Percentiles rank a stretch among this genome's conserved stretches.
Evolutionary conservation across 2,888 invertebrate genomes (phyloP).

Genomic region (Polia nebulosa): DNA sequence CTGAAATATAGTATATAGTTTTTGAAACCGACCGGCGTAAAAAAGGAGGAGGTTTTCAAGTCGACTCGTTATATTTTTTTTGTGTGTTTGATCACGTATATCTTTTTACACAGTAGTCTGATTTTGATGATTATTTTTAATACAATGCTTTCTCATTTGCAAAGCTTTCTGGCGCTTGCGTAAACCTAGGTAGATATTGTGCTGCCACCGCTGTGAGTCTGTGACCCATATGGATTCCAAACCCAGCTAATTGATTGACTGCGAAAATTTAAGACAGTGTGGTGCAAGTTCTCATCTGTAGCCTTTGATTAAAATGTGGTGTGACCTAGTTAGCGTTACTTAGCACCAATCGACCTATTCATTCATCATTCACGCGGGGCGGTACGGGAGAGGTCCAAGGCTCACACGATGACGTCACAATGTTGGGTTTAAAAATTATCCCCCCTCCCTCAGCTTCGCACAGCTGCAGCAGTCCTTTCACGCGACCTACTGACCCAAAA

Average conservation of each 20-base stretch:
- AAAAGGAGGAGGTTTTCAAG: too few relatives aligned
- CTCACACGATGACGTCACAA: conserved; percentile 83
- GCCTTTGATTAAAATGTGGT: conserved; percentile 50
- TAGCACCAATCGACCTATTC: conserved; percentile 82
- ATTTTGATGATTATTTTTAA: too few relatives aligned
- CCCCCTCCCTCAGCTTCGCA: conserved; percentile 75
- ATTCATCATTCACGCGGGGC: conserved; percentile 86
- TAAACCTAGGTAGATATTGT: background rate
- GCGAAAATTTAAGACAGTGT: background rate
- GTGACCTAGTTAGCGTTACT: conserved; percentile 75
- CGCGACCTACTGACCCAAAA: conserved; percentile 90
- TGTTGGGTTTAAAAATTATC: conserved; percentile 82
- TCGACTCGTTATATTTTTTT: too few relatives aligned
- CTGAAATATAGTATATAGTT: too few relatives aligned
- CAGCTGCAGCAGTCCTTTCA: conserved; percentile 86
- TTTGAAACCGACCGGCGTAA: too few relatives aligned
- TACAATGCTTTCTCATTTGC: background rate
- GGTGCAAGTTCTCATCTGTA: conserved; percentile 20
- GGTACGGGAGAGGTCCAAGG: conserved; percentile 78
- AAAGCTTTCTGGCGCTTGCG: background rate
- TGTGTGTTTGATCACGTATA: too few relatives aligned
- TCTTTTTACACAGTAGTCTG: too few relatives aligned
- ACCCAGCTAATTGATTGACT: background rate
- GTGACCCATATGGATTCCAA: background rate
- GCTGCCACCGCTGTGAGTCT: background rate